Evolutionary conservation across 2,797 vertebrate genomes (phyloP), one percentile per base, ranked within the genome.

Genomic region (Sebastes hubbsi): DNA sequence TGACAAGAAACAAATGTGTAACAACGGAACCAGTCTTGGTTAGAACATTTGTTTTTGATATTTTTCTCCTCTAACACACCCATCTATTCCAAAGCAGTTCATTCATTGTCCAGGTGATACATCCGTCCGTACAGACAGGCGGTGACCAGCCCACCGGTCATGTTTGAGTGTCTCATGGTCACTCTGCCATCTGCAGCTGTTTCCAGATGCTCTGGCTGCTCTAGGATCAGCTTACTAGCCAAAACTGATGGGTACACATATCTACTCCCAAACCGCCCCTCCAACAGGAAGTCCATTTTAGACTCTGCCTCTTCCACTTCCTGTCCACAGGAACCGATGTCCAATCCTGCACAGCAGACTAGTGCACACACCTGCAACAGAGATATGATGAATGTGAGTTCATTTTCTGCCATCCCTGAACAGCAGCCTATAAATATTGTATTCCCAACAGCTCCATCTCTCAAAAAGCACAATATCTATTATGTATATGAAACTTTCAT

Each of bases 81-180:
- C 14, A 4, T 24, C 13, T 34, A 1, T 30, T 32, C 32, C 32
- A 32, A 32, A 32, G 32, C 32, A 32, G 32, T 32, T 32, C 32
- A 32, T 34, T 80, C n/a, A 8, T 92, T 89, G 73, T 98, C 97
- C 84, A 96, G 96, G 68, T 97, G 96, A 72, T 99, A 98, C 92
- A 95, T 91, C 27, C 98, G 94, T 76, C 97, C 97, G 0, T 99
- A 99, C 6, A 99, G 92, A 85, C 95, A 97, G 18, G 97, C 96
- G 0, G 97, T 98, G 88, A 99, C 88, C 54, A 99, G 93, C 6
- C 98, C 98, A 0, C 78, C 91, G 0, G 92, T 93, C 90, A 94
- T 95, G 71, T 94, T 88, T 0, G 80, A 95, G 78, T 97, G 97
- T 75, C 85, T 95, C 89, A 99, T 94, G 80, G 94, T 95, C 82